Base-by-base conservation (phyloP, 2,797 vertebrate species). In the Sebastes cheni region DNA sequence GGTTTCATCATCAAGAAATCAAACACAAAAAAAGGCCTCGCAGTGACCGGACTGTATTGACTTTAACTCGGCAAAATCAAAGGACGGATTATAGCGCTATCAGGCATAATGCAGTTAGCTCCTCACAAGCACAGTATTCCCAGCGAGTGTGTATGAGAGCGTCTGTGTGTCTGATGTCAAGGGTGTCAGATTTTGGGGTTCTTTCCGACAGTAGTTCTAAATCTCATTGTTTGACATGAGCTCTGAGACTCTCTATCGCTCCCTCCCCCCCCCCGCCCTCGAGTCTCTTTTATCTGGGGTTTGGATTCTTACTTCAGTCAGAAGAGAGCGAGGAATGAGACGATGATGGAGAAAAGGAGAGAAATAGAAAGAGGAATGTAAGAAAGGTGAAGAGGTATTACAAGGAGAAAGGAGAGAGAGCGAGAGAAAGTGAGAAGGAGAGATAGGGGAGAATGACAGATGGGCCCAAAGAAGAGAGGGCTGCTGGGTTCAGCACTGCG, bases 401-500 rank as follows among this genome's bases (percentile, higher is more conserved):
- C 67, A 80, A 86, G 79, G 77, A 88, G 72, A 30, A 62, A 61
- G 76, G 46, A 56, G 42, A 61, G 27, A 29, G 70, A 73, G 59
- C n/a, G 42, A 70, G 68, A 39, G 34, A 67, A 13, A 50, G 69
- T 11, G 75, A 75, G 75, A 73, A 25, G 76, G 77, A 73, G 76
- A 79, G 66, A 77, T 55, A 70, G 67, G 77, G 66, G 85, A 86
- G 85, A 84, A 69, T 90, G 92, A 91, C 93, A 94, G 93, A 94
- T 93, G 92, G 93, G 87, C 66, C 84, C 59, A 80, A 86, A 91
- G 88, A 91, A 86, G 87, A 91, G 77, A 84, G 81, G 89, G 85
- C 89, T 90, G 85, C 82, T 88, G 84, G 91, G 88, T 92, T 93
- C 91, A 93, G 89, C 88, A 90, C 90, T 91, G 91, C 90, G 72